phyloP scores from a whole-genome alignment of 2,113 vertebrate genomes.

The Turdus rufiventris region DNA sequence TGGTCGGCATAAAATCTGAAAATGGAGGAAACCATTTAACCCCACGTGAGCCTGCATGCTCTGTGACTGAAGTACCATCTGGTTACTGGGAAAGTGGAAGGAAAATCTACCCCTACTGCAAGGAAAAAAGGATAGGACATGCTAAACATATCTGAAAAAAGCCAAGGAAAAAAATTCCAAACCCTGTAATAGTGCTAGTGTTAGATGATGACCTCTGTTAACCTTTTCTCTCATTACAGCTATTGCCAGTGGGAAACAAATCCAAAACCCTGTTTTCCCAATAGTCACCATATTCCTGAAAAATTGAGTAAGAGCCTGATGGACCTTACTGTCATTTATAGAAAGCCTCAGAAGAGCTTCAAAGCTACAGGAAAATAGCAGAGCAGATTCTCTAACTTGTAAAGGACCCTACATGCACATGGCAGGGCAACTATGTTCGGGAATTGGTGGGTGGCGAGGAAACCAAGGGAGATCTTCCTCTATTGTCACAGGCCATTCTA shows the following conservation, averaged over 20 bases:
- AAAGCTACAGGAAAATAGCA: not conserved
- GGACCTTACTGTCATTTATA: not conserved
- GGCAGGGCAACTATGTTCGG: accelerated
- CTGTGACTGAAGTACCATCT: not conserved
- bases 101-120: not conserved
- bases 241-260: not conserved
- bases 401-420: not conserved
- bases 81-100: not conserved
- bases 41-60: not conserved
- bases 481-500: not conserved
- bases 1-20: not conserved
- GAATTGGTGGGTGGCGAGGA: not conserved
- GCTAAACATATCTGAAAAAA: not conserved
- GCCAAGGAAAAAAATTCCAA: not conserved
- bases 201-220: not conserved
- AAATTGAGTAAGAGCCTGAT: not conserved
- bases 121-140: not conserved
- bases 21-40: not conserved
- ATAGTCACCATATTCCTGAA: not conserved
- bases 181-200: not conserved
- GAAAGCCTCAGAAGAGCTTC: not conserved
- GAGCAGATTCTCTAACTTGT: not conserved
- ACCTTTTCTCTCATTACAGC: not conserved
- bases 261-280: accelerated
- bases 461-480: not conserved